These are phyloP conservation scores for Latrodectus elegans DNA, from an alignment of 2,888 invertebrate genomes.

Conservation along the genomic window DNA sequence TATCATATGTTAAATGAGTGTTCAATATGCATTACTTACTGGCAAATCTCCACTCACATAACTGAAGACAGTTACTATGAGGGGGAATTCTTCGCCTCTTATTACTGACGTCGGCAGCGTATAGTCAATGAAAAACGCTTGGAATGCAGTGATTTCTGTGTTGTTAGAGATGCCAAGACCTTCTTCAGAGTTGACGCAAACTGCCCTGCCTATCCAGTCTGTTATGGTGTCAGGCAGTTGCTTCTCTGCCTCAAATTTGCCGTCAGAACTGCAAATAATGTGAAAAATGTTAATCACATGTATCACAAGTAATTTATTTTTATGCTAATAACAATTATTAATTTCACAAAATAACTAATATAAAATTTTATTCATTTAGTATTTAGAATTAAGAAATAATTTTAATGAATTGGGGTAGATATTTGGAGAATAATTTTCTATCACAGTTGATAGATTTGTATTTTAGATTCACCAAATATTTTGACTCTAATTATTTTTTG, in stretches of 20 bases:
- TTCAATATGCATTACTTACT: slow-evolving; percentile 71
- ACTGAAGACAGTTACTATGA: slow-evolving; percentile 74
- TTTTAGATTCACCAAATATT: too few relatives aligned
- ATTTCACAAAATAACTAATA: too few relatives aligned
- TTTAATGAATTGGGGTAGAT: too few relatives aligned
- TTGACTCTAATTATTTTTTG: too few relatives aligned
- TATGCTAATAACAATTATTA: too few relatives aligned
- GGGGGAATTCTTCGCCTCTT: slow-evolving; percentile 73
- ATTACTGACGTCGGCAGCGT: slow-evolving; percentile 75
- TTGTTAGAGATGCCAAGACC: slow-evolving; percentile 74
- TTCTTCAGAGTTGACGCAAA: slow-evolving; percentile 73
- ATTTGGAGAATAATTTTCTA: too few relatives aligned
- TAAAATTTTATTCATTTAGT: too few relatives aligned
- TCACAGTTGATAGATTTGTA: too few relatives aligned
- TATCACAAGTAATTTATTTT: too few relatives aligned
- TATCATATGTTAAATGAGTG: too few relatives aligned
- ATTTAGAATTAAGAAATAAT: too few relatives aligned
- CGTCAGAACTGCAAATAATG: slow-evolving; percentile 22
- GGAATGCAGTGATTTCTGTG: slow-evolving; percentile 74
- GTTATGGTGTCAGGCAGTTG: slow-evolving; percentile 75
- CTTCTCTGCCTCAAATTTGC: slow-evolving; percentile 18
- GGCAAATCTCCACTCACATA: slow-evolving; percentile 74
- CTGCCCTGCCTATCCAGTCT: slow-evolving; percentile 74
- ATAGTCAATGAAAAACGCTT: slow-evolving; percentile 75
- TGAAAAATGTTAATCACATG: background rate